Percentiles rank a stretch among this genome's conserved stretches.
Evolutionary conservation across 2,888 invertebrate species (phyloP).

Genomic region (Monoplex corrugatus): DNA sequence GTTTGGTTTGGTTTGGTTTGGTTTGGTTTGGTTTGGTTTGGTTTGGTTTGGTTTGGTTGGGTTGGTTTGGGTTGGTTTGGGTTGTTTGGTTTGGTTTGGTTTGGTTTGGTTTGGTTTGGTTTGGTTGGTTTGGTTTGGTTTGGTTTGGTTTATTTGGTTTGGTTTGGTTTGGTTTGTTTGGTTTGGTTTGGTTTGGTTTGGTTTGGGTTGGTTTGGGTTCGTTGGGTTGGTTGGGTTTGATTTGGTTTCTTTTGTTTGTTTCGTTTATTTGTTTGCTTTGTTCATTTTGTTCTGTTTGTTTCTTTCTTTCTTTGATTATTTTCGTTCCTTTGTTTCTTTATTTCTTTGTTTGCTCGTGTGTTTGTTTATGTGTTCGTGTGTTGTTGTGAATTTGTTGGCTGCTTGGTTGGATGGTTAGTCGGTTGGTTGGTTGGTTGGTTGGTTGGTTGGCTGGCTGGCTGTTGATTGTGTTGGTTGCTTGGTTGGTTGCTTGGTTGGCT

Average conservation of each 20-base stretch:
- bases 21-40: no score
- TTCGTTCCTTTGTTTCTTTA: background rate
- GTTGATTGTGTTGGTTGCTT: no score
- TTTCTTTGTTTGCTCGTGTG: background rate
- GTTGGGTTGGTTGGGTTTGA: background rate
- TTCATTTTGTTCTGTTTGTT: background rate
- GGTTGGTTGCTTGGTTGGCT: no score
- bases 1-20: no score
- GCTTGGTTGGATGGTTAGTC: no score
- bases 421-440: no score
- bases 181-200: background rate
- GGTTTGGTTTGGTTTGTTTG: no score
- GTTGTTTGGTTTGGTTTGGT: background rate
- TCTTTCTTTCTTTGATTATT: background rate
- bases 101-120: background rate
- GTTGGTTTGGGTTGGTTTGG: background rate
- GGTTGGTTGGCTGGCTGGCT: no score
- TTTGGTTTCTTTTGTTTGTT: background rate
- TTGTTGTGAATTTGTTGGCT: background rate
- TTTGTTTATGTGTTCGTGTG: background rate
- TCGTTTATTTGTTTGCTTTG: background rate
- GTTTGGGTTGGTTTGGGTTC: no score
- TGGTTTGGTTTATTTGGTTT: background rate
- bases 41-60: background rate
- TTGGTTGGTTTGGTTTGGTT: no score